phyloP scores from a whole-genome alignment of 2,113 vertebrate genomes.

The Uropsilus gracilis region DNA sequence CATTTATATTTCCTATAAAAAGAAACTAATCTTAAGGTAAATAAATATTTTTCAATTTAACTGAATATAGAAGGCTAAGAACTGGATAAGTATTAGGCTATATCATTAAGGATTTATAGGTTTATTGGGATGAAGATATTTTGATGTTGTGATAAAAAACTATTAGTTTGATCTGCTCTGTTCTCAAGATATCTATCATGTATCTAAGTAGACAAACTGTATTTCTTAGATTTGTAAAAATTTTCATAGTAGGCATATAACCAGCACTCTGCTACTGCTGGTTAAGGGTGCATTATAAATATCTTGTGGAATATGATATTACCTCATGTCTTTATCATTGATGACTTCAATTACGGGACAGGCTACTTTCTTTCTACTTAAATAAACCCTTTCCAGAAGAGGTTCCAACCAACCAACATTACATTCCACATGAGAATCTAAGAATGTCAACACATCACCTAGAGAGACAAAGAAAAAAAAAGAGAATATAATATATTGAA shows the following conservation, averaged over 20 bases:
- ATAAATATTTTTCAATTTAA: constrained; percentile 11
- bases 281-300: neutral
- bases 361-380: constrained; percentile 91
- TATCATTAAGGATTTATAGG: neutral
- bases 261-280: neutral
- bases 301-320: neutral
- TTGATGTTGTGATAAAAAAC: neutral
- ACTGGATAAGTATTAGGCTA: neutral
- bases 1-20: neutral
- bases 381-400: constrained; percentile 92
- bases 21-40: neutral
- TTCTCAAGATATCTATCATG: neutral
- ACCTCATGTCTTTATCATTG: constrained; percentile 98
- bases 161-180: neutral
- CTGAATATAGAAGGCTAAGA: constrained; percentile 6
- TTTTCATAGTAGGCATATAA: neutral
- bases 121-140: too few relatives aligned
- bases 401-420: constrained; percentile 99
- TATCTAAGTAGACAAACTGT: neutral
- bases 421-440: constrained; percentile 98
- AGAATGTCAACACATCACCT: constrained; percentile 96
- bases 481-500: neutral
- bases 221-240: constrained; percentile 25
- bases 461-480: neutral
- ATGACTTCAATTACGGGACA: constrained; percentile 99